Conservation (phyloP, 2,113 vertebrate genomes). For the Amia ocellicauda region DNA sequence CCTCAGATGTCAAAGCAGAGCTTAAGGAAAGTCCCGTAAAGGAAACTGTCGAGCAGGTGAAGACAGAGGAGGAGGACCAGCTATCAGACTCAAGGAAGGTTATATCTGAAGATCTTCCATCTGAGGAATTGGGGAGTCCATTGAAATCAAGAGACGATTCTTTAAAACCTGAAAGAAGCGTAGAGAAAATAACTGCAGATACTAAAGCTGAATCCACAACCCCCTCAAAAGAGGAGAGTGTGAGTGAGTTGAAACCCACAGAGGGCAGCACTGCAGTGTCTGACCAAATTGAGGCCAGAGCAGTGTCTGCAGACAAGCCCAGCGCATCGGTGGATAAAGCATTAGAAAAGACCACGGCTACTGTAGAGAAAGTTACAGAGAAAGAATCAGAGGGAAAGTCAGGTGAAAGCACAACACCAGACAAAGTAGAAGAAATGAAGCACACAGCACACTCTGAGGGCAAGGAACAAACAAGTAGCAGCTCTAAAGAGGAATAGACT, state of each 20-base stretch:
- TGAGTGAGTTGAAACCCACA: background rate
- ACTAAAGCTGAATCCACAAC: background rate
- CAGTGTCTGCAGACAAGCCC: too few species aligned
- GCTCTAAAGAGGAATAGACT: too few species aligned
- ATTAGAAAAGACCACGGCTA: background rate
- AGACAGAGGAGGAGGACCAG: too few species aligned
- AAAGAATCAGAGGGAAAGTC: background rate
- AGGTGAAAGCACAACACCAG: background rate
- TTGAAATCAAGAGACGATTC: too few species aligned
- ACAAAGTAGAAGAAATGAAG: background rate
- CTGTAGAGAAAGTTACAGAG: background rate
- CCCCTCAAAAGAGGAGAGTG: background rate
- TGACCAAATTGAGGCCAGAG: background rate
- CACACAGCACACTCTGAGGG: background rate
- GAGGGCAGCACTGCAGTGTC: background rate
- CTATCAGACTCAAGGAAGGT: too few species aligned
- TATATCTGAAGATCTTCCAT: too few species aligned
- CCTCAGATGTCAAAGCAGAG: too few species aligned
- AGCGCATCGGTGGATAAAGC: background rate
- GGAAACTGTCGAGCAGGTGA: too few species aligned
- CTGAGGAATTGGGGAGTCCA: too few species aligned
- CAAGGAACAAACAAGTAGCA: background rate
- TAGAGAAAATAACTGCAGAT: background rate
- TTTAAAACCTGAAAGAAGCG: conserved; percentile 14
- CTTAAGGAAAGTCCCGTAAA: too few species aligned